These are phyloP conservation scores for Pristionchus mayeri DNA, from an alignment of 2,888 invertebrate genomes.

Conservation along the genomic window DNA sequence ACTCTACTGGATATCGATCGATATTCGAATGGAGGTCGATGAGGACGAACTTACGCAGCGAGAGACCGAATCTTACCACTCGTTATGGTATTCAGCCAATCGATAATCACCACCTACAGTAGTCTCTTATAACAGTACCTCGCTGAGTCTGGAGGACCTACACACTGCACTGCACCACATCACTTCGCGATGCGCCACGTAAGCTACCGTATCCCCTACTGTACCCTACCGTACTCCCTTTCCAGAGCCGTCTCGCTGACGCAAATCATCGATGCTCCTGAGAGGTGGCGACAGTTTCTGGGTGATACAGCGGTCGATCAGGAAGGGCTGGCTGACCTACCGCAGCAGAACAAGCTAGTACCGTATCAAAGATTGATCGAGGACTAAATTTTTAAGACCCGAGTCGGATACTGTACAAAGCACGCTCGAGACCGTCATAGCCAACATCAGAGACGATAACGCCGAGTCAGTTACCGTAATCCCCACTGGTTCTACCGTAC, in stretches of 20 bases:
- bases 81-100: conserved; percentile 9
- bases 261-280: conserved; percentile 8
- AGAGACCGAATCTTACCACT: conserved; percentile 27
- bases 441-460: background rate
- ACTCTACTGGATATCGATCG: background rate
- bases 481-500: background rate
- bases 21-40: conserved; percentile 41
- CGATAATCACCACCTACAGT: background rate
- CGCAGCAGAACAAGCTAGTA: background rate
- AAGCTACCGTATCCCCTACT: background rate
- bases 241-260: conserved; percentile 27
- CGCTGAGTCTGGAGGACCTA: conserved; percentile 23
- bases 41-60: conserved; percentile 30
- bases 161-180: conserved; percentile 21
- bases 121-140: background rate
- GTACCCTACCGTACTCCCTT: background rate
- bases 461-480: conserved; percentile 6
- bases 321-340: background rate
- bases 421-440: background rate
- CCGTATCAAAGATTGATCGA: background rate
- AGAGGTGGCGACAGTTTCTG: background rate
- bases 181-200: conserved; percentile 13
- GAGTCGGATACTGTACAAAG: background rate
- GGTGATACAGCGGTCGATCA: background rate
- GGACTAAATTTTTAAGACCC: background rate